Evolutionary conservation across 2,113 vertebrate genomes (phyloP), one percentile per base, ranked within the genome.

Genomic region (Cnemophilus loriae): DNA sequence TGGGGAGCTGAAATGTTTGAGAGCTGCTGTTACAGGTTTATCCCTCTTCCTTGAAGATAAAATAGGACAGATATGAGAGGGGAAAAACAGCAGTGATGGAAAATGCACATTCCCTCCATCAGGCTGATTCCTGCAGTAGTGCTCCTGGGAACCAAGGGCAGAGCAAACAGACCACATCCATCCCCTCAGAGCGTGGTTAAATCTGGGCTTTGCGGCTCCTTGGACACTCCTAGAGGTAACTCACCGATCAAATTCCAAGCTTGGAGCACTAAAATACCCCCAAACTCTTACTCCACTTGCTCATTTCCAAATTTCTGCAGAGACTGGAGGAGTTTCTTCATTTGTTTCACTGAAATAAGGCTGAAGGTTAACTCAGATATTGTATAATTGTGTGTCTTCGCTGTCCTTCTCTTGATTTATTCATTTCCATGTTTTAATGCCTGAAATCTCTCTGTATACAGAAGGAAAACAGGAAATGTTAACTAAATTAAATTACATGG

Each of bases 181-280:
- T 61, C 30, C 35, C 27, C 44, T 37, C 1, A 0, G 30, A 35
- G 39, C 2, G 0, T 10, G 22, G 33, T 13, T 33, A 35, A 53
- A 52, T n/a, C 18, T 1, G 1, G 26, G 13, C 61, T 78, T 9
- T 64, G 64, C 52, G n/a, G 17, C 22, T 64, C 13, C 42, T 37
- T 1, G 8, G 28, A 18, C 9, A 1, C 37, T 37, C 23, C 56
- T 75, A 5, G 14, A 60, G 24, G 35, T 28, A 41, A 22, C 33
- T 71, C 33, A 35, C 0, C 30, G 35, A 26, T 60, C n/a, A 41
- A 22, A 20, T 33, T 77, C 35, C 70, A 60, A 69, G 14, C 53
- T 44, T 75, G n/a, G 47, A 67, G 79, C 37, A 19, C 50, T 68
- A 5, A 63, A 83, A 57, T 41, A 37, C 7, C 30, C 33, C 61